Conservation (phyloP, 2,113 vertebrate genomes). For the Gallinago paraguaiae region DNA sequence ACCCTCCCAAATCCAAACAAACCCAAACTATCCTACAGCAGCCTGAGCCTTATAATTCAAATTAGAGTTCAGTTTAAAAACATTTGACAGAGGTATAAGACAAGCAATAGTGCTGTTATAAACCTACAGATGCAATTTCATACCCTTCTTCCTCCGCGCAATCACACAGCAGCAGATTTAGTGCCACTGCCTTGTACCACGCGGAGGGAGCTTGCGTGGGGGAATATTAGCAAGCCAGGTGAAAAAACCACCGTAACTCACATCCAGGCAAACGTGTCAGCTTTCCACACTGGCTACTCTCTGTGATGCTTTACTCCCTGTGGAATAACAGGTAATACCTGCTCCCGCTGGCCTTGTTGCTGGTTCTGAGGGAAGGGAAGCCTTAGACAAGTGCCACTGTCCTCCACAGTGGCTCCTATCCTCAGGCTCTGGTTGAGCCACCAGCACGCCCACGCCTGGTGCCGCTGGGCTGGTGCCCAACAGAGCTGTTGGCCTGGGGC, state of each 20-base stretch:
- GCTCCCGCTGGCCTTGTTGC: fast-evolving
- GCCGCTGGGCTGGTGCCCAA: too few species aligned
- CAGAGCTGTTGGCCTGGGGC: too few species aligned
- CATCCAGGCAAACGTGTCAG: neutral
- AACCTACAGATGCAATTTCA: neutral
- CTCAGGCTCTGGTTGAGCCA: fast-evolving
- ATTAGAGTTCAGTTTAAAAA: neutral
- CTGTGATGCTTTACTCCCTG: neutral
- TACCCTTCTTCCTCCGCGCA: neutral
- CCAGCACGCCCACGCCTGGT: neutral
- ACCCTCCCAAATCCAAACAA: neutral
- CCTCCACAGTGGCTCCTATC: neutral
- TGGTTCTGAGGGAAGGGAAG: too few species aligned
- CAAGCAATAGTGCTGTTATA: neutral
- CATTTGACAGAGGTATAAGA: neutral
- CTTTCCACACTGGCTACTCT: neutral
- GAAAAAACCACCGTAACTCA: neutral
- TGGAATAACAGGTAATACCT: neutral
- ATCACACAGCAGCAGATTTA: neutral
- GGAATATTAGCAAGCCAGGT: neutral
- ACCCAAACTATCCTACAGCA: neutral
- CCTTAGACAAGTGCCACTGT: neutral
- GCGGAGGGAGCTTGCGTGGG: neutral
- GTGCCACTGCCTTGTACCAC: neutral
- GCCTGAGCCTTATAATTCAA: neutral